phyloP scores from a whole-genome alignment of 1,140 invertebrate genomes.

The Rhopalosiphum maidis region DNA sequence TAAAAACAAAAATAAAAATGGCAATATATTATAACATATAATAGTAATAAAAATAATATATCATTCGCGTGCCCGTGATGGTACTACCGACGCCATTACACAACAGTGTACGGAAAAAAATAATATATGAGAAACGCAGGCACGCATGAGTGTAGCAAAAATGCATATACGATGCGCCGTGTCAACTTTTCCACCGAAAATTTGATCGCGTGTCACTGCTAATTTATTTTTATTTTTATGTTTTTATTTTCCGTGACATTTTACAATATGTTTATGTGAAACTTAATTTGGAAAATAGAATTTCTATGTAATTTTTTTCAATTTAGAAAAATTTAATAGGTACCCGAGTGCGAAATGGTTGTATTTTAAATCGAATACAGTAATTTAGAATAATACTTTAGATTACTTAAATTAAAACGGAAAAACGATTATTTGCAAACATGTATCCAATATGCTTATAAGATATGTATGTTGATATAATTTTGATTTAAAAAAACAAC shows the following conservation, averaged over 20 bases:
- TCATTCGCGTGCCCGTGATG: neutral
- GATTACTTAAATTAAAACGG: neutral
- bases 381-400: neutral
- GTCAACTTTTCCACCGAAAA: neutral
- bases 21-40: neutral
- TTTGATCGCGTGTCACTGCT: neutral
- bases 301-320: no score
- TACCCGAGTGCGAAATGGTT: neutral
- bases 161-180: neutral
- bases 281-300: neutral
- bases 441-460: neutral
- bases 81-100: neutral
- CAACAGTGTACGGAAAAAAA: neutral
- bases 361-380: neutral
- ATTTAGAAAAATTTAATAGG: neutral
- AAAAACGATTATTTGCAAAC: neutral
- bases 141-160: slow-evolving; percentile 1
- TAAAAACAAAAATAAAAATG: neutral
- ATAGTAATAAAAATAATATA: neutral
- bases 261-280: neutral
- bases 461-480: neutral
- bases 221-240: neutral
- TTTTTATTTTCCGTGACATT: neutral
- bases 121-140: neutral
- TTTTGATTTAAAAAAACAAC: neutral